Evolutionary conservation across 1,140 invertebrate species (phyloP), one percentile per base, ranked within the genome.

Genomic region (Hycleus cichorii): DNA sequence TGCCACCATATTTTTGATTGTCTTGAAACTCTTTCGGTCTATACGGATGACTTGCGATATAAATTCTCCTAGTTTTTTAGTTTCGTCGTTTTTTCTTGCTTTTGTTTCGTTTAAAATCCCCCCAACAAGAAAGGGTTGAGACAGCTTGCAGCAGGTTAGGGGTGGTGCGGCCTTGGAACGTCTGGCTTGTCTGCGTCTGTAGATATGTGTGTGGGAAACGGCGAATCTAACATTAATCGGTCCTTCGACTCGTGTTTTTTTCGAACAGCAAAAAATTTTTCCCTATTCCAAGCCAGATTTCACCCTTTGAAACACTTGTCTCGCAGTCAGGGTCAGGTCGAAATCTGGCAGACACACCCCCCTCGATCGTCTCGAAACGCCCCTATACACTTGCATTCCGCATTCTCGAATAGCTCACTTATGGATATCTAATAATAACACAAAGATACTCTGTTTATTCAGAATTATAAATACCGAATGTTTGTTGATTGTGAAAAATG

Each of bases 291-390:
- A 11, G 39, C 60, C 64, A 64, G 60, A 62, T 66, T 66, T 64
- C 54, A 64, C 64, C 64, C 63, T 66, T 64, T 66, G 32, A 61
- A 50, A 49, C 64, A 66, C 64, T 66, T 66, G 64, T 66, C 64
- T 66, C 63, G 63, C 60, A 64, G 64, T 64, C 62, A 64, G 60
- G 62, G 60, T 64, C 64, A 64, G 60, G 59, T 62, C 54, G 39
- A 47, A 48, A 62, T 62, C 59, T 64, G 60, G 59, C 64, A 66
- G 64, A 66, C 64, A 58, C 49, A 47, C 57, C 57, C 50, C 54
- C 43, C 32, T 32, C 50, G 24, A 9, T 45, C 43, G 32, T 32
- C 32, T 42, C 38, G 47, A 49, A 48, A 57, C 39, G 49, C 50
- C 52, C 54, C 47, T 57, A 53, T 56, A 43, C 48, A 49, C 40